phyloP scores from a whole-genome alignment of 2,113 vertebrate genomes.

The Periophthalmus modestus region DNA sequence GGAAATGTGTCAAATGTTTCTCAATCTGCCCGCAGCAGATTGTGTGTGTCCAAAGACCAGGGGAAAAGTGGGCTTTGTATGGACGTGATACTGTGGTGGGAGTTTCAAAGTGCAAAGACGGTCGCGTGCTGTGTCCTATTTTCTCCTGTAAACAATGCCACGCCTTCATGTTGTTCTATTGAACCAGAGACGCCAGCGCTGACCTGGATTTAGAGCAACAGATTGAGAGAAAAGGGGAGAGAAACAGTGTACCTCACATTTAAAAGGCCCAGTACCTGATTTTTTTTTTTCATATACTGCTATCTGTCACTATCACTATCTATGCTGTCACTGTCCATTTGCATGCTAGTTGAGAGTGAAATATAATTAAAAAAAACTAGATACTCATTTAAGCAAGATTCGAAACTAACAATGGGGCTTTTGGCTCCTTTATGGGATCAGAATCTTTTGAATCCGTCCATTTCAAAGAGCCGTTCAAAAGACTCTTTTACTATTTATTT shows the following conservation, averaged over 20 bases:
- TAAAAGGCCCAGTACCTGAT: too few relatives aligned
- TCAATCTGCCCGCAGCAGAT: not conserved
- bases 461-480: too few relatives aligned
- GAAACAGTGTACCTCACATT: not conserved
- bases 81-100: not conserved
- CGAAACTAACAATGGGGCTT: too few relatives aligned
- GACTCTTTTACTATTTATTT: too few relatives aligned
- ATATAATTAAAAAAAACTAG: too few relatives aligned
- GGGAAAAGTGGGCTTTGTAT: not conserved
- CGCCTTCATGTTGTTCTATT: constrained; percentile 14
- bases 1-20: constrained; percentile 61
- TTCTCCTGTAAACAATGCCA: constrained; percentile 37
- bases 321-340: too few relatives aligned
- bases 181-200: not conserved
- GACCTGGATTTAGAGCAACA: not conserved
- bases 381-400: too few relatives aligned
- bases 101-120: constrained; percentile 16
- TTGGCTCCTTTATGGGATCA: too few relatives aligned
- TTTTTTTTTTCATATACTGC: too few relatives aligned
- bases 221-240: not conserved
- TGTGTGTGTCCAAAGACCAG: not conserved
- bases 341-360: too few relatives aligned
- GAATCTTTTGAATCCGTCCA: too few relatives aligned
- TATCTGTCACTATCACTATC: too few relatives aligned
- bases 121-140: constrained; percentile 16